Evolutionary conservation across 1,140 invertebrate genomes (phyloP).

Genomic region (Ridgeia piscesae): DNA sequence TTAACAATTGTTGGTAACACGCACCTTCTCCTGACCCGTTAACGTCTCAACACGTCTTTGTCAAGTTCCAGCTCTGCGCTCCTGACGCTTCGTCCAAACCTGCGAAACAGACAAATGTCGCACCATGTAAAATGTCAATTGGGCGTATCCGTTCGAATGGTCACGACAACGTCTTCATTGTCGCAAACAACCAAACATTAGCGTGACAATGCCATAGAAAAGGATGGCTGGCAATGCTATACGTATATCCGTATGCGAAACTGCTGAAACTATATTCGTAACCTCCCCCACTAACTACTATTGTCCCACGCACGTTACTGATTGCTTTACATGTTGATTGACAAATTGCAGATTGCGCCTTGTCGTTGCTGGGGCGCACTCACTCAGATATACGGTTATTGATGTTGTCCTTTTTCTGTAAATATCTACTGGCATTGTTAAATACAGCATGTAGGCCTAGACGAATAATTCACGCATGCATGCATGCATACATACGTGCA

Average conservation of each 20-base stretch:
- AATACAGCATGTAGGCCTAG: too few relatives aligned
- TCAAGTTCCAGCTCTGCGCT: background rate
- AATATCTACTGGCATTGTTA: too few relatives aligned
- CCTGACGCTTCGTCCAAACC: background rate
- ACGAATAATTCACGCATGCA: too few relatives aligned
- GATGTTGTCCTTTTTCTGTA: too few relatives aligned
- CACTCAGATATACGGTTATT: too few relatives aligned
- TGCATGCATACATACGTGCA: too few relatives aligned
- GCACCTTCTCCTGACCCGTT: background rate
- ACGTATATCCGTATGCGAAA: background rate
- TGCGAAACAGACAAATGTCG: background rate
- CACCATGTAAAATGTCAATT: background rate
- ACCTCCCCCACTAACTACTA: background rate
- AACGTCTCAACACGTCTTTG: background rate
- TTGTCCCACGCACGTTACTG: background rate
- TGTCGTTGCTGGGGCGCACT: background rate
- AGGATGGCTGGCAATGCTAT: background rate
- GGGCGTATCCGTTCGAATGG: background rate
- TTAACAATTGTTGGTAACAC: background rate
- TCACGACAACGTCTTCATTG: background rate
- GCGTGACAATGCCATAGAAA: background rate
- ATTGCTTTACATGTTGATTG: background rate
- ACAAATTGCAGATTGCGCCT: background rate
- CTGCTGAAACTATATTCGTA: background rate
- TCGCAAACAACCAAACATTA: background rate